Evolutionary conservation across 2,113 vertebrate genomes (phyloP).

Genomic region (Chaetodon trifascialis): DNA sequence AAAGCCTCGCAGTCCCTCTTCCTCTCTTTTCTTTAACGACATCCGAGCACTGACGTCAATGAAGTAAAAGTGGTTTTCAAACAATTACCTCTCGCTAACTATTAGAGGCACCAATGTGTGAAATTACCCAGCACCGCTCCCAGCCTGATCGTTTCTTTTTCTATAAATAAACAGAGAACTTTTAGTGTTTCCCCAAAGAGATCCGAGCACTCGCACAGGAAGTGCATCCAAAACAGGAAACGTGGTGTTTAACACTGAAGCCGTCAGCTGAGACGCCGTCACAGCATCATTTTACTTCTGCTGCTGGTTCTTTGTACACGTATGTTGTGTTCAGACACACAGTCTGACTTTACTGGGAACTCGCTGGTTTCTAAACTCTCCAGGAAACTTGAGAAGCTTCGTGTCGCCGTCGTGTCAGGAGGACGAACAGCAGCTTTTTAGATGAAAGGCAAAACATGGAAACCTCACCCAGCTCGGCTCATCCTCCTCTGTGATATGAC

Average conservation of each 20-base stretch:
- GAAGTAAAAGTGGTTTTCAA: constrained; percentile 53
- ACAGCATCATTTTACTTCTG: no score
- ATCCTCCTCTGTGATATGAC: neutral
- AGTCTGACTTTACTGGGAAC: neutral
- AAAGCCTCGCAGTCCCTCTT: constrained; percentile 21
- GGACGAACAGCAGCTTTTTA: constrained; percentile 22
- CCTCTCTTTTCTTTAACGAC: constrained; percentile 35
- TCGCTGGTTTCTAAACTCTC: neutral
- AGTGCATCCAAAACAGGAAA: neutral
- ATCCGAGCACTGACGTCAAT: constrained; percentile 45
- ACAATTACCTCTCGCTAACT: constrained; percentile 61
- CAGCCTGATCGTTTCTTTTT: constrained; percentile 45
- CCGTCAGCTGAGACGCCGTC: neutral
- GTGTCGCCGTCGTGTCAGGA: neutral
- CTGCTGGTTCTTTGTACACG: no score
- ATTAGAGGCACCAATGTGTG: constrained; percentile 68
- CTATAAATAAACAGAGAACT: constrained; percentile 60
- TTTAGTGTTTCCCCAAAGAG: constrained; percentile 44
- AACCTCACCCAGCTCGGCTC: constrained; percentile 26
- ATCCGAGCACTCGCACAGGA: constrained; percentile 4
- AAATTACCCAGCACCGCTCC: constrained; percentile 60
- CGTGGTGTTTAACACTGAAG: neutral
- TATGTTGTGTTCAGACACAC: no score
- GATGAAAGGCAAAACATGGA: constrained; percentile 45
- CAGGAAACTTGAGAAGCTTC: neutral